Evolutionary conservation across 2,113 vertebrate species (phyloP).

Genomic region (Aix galericulata): DNA sequence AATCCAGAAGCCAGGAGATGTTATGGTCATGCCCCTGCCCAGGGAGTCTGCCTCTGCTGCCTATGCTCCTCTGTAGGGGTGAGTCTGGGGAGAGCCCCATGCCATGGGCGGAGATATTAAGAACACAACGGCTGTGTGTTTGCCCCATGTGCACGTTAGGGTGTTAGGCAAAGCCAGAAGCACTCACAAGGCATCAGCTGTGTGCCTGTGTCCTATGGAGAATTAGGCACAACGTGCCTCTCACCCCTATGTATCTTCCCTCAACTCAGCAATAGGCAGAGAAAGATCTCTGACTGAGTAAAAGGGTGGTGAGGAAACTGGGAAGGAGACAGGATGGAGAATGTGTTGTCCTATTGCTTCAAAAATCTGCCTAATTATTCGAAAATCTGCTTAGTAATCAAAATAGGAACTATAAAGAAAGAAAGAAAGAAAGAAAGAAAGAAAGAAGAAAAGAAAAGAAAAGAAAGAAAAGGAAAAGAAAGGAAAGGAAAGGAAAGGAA

Average conservation of each 20-base stretch:
- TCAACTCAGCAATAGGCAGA: fast-evolving
- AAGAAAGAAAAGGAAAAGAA: neutral
- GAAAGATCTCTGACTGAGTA: neutral
- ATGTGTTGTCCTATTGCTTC: neutral
- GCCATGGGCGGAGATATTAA: neutral
- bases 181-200: neutral
- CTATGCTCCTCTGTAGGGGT: neutral
- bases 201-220: neutral
- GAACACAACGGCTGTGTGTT: neutral
- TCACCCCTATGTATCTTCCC: neutral
- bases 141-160: neutral
- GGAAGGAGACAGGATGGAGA: neutral
- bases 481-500: no score
- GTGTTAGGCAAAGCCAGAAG: neutral
- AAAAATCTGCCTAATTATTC: neutral
- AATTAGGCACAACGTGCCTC: no score
- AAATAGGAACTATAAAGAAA: neutral
- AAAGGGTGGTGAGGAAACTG: neutral
- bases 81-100: neutral
- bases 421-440: no score
- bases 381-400: neutral
- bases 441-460: neutral
- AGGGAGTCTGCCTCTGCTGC: neutral
- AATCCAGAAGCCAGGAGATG: neutral
- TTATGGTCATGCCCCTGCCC: neutral